phyloP scores from a whole-genome alignment of 92 coral and sea anemone species.

The Phymanthus crucifer region DNA sequence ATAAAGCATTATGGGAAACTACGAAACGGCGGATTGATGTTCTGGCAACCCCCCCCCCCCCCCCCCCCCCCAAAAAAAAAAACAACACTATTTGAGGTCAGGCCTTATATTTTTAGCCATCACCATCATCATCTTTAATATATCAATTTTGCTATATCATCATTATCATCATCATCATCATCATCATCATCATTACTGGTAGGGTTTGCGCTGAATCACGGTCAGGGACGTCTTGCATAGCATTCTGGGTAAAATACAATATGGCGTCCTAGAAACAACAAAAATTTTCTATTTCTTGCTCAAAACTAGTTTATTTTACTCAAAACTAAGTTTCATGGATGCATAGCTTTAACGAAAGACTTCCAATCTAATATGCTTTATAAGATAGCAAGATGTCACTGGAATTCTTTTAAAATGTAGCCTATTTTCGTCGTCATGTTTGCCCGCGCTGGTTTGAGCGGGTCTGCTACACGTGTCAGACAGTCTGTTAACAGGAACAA shows the following conservation, averaged over 20 bases:
- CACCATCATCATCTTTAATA: neutral
- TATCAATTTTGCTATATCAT: too few relatives aligned
- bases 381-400: neutral
- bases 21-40: too few relatives aligned
- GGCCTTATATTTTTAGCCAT: too few relatives aligned
- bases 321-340: neutral
- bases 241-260: constrained; percentile 36
- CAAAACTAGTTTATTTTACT: neutral
- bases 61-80: too few relatives aligned
- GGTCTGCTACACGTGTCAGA: constrained; percentile 35
- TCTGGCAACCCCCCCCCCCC: too few relatives aligned
- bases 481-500: neutral
- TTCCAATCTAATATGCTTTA: neutral
- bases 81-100: too few relatives aligned
- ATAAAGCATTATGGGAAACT: too few relatives aligned
- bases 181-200: neutral
- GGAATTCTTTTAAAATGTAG: constrained; percentile 3
- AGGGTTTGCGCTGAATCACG: neutral
- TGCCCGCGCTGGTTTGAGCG: constrained; percentile 23
- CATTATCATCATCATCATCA: neutral
- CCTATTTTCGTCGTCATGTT: constrained; percentile 13
- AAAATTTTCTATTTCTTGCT: neutral
- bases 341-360: neutral
- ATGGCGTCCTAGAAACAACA: constrained; percentile 50
- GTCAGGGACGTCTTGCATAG: neutral